A percentile compares a stretch with the other conserved stretches of the same genome.
Evolutionary conservation across 2,113 vertebrate genomes (phyloP).

Genomic region (Boulengeromyrus knoepffleri): DNA sequence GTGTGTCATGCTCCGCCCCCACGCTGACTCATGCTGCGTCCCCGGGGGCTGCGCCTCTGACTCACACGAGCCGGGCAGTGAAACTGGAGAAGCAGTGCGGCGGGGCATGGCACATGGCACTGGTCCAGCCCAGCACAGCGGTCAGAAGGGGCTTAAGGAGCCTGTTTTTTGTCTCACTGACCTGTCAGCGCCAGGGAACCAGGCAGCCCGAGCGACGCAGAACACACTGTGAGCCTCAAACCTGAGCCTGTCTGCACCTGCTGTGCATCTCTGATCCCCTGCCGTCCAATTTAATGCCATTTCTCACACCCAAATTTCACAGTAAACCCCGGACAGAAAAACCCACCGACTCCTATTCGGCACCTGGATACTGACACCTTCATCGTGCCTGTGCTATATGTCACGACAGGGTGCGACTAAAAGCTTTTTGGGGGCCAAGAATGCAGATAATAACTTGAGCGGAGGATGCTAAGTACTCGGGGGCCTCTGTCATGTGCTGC

Average conservation of each 20-base stretch:
- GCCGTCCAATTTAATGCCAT: neutral
- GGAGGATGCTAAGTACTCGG: neutral
- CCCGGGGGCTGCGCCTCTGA: neutral
- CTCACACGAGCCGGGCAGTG: neutral
- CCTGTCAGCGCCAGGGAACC: neutral
- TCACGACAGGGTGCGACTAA: neutral
- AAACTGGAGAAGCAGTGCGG: neutral
- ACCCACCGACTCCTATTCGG: no score
- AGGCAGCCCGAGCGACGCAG: neutral
- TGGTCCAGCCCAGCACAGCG: neutral
- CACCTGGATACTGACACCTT: neutral
- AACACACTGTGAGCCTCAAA: neutral
- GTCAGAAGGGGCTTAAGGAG: neutral
- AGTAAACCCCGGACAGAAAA: neutral
- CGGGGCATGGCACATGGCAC: neutral
- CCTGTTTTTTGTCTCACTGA: no score
- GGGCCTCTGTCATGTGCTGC: neutral
- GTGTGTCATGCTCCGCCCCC: conserved; percentile 9
- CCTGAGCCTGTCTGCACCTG: neutral
- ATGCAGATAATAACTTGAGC: neutral
- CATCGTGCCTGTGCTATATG: neutral
- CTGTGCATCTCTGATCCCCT: neutral
- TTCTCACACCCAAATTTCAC: neutral
- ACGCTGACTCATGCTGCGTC: neutral
- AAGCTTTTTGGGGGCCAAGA: neutral